Evolutionary conservation across 1,140 invertebrate species (phyloP).

Genomic region (Chelonus insularis): DNA sequence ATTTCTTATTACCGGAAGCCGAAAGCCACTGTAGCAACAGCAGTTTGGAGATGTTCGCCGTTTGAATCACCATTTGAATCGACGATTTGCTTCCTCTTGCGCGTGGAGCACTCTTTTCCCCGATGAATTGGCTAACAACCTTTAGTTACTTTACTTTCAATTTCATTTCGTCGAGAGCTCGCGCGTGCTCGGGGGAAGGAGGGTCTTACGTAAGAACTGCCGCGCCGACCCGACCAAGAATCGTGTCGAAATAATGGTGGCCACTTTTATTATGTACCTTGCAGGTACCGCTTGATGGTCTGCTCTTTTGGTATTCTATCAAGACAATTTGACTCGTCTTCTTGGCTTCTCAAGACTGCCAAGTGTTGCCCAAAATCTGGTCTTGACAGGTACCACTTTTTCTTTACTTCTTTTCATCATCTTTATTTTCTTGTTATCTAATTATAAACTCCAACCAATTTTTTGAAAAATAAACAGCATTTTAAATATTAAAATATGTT

Average conservation of each 20-base stretch:
- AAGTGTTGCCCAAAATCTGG: too few species aligned
- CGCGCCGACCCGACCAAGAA: constrained; percentile 38
- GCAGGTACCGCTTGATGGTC: constrained; percentile 30
- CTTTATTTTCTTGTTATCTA: neutral
- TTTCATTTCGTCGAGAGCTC: constrained; percentile 52
- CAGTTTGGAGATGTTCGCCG: too few species aligned
- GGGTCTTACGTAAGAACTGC: constrained; percentile 39
- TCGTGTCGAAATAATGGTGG: constrained; percentile 56
- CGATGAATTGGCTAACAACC: constrained; percentile 41
- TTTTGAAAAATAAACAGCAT: too few species aligned
- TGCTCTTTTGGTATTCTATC: constrained; percentile 18
- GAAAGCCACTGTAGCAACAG: too few species aligned
- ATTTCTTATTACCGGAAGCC: too few species aligned
- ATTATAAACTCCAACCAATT: too few species aligned
- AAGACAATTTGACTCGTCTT: neutral
- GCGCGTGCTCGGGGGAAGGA: constrained; percentile 26
- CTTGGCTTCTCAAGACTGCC: too few species aligned
- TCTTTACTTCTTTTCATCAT: neutral
- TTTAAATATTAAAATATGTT: too few species aligned
- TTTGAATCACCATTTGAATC: too few species aligned
- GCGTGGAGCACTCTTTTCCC: neutral
- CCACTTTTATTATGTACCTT: constrained; percentile 46
- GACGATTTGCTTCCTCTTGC: neutral
- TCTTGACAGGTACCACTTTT: too few species aligned
- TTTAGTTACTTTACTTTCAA: constrained; percentile 53